These are phyloP conservation scores for Penaeus japonicus DNA, from an alignment of 1,140 invertebrate genomes.

Conservation along the genomic window DNA sequence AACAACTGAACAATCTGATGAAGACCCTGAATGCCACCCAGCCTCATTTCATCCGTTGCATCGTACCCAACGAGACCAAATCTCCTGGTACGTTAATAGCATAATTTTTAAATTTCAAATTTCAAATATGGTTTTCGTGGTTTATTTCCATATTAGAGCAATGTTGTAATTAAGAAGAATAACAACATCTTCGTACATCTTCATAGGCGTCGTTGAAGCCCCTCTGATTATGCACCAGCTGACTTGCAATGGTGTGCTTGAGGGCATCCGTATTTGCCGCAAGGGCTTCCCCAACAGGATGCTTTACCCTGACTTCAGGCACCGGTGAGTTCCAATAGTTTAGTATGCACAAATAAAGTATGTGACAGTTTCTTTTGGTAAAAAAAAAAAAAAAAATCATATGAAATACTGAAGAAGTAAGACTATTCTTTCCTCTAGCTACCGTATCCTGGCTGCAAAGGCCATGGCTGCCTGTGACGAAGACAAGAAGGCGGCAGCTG, in stretches of 20 bases:
- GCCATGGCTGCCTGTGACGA: constrained; percentile 67
- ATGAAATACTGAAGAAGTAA: neutral
- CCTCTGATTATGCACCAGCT: constrained; percentile 39
- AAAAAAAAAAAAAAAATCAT: neutral
- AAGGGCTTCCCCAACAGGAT: constrained; percentile 49
- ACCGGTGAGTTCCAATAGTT: neutral
- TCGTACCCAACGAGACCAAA: no score
- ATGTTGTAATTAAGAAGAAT: no score
- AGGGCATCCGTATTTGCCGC: constrained; percentile 43
- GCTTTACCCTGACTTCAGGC: constrained; percentile 38
- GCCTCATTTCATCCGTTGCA: no score
- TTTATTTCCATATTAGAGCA: no score
- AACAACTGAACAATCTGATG: no score
- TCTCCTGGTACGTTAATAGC: no score
- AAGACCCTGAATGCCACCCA: no score
- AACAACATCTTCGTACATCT: neutral
- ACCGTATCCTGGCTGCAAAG: constrained; percentile 71
- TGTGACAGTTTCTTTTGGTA: neutral
- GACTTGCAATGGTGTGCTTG: constrained; percentile 49
- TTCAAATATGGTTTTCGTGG: no score
- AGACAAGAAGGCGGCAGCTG: constrained; percentile 67
- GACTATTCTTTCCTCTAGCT: constrained; percentile 62
- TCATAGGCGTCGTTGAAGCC: constrained; percentile 32
- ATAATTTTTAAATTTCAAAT: no score
- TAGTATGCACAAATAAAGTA: neutral